Base-by-base conservation (phyloP, 2,113 vertebrate genomes). In the Coptodon bakossiorum region DNA sequence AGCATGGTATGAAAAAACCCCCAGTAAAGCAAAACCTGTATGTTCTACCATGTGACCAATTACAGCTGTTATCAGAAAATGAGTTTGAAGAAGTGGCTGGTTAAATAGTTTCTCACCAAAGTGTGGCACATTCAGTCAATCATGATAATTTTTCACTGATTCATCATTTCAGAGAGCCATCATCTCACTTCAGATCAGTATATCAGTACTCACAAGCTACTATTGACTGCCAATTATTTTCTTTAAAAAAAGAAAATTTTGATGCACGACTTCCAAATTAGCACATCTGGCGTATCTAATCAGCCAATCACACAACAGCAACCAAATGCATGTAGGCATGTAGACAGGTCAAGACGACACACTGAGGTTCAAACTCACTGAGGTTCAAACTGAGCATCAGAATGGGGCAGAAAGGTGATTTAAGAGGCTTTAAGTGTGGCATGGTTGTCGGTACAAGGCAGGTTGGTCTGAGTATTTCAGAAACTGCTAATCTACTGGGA, bases 1-100 rank as follows among this genome's bases (percentile, higher is more conserved):
- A 78, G 27, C 45, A 78, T 34, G 12, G 14, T 27, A 17, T 45
- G 13, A 9, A 59, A 24, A 73, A 73, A 17, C 0, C 0, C 3
- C 5, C 27, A 78, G 17, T 34, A 52, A 78, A 52, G 6, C 27
- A 78, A 78, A 78, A 52, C 73, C 29, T 78, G 27, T 19, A 31
- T 78, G 27, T 19, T 50, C 2, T n/a, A 19, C 24, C 27, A 31
- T n/a, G 17, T 12, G 16, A 50, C 71, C 9, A 9, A 4, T 52
- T 52, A 52, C 27, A 78, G 73, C 27, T n/a, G 6, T 10, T 73
- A 29, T 29, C 68, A 73, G 68, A 13, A 73, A 45, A 73, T 73
- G 68, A 17, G 22, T 8, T 48, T 45, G 3, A 78, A 34, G 45
- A 52, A 34, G 48, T 17, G 16, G 10, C 27, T 52, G 17, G 22